Conservation (phyloP, 2,797 vertebrate species). For the Heteromormyrus szaboi region DNA sequence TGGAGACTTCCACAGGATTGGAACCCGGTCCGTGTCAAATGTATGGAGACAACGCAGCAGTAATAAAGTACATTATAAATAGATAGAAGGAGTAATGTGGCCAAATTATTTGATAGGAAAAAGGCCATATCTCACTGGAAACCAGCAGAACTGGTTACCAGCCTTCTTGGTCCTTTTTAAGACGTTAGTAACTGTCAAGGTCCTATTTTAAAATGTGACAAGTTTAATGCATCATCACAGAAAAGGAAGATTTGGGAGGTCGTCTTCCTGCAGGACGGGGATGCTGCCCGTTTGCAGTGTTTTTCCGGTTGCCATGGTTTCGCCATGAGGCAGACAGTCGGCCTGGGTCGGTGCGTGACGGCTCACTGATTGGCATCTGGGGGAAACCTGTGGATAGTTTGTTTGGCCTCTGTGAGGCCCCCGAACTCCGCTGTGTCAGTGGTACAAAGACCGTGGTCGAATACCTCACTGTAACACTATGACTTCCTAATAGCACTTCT, state of each 20-base stretch:
- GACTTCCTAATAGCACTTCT: not conserved
- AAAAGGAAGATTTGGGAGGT: not conserved
- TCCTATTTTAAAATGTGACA: not conserved
- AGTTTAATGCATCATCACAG: not conserved
- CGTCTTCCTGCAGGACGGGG: not conserved
- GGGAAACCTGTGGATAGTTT: not conserved
- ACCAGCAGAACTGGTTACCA: not conserved
- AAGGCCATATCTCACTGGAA: not conserved
- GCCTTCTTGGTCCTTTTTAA: not conserved
- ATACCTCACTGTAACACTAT: not conserved
- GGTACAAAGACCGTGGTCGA: not conserved
- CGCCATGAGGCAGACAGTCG: not conserved
- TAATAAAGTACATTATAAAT: not conserved
- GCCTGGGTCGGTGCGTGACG: not conserved
- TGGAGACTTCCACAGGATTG: not conserved
- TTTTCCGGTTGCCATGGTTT: not conserved
- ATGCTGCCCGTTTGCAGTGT: not conserved
- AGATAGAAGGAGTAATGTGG: not conserved
- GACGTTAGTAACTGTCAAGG: not conserved
- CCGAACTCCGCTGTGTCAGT: too few relatives aligned
- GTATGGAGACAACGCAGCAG: not conserved
- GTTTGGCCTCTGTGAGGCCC: not conserved
- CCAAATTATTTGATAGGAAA: not conserved
- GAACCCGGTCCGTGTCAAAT: not conserved
- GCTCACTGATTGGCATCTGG: slow-evolving; percentile 10